Percentiles rank a stretch among this genome's conserved stretches.
Evolutionary conservation across 2,888 invertebrate species (phyloP).

Genomic region (Acanthacorydalis orientalis): DNA sequence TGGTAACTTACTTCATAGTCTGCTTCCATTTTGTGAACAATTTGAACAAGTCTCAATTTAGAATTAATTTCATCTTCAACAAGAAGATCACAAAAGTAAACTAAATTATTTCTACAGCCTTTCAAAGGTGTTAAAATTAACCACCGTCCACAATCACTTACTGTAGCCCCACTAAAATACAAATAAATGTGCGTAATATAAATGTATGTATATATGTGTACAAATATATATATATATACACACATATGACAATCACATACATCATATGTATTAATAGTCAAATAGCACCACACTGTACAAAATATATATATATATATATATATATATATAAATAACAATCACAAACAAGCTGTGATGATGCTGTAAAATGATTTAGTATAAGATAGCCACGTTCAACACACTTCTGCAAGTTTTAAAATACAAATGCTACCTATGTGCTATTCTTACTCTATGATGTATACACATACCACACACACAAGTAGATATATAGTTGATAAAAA

Average conservation of each 20-base stretch:
- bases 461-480: too few relatives aligned
- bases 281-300: too few relatives aligned
- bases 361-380: too few relatives aligned
- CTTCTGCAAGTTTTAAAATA: too few relatives aligned
- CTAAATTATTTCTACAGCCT: slow-evolving; percentile 81
- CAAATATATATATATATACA: too few relatives aligned
- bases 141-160: slow-evolving; percentile 85
- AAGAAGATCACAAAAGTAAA: slow-evolving; percentile 69
- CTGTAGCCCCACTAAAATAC: slow-evolving; percentile 53
- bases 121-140: slow-evolving; percentile 67
- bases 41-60: slow-evolving; percentile 52
- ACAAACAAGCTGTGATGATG: too few relatives aligned
- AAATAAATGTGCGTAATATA: slow-evolving; percentile 6
- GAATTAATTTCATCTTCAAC: slow-evolving; percentile 42
- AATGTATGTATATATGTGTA: neutral
- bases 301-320: too few relatives aligned
- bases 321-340: too few relatives aligned
- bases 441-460: neutral
- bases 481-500: slow-evolving; percentile 6
- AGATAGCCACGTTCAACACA: too few relatives aligned
- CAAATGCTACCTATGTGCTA: neutral
- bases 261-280: neutral
- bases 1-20: slow-evolving; percentile 62
- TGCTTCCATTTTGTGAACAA: slow-evolving; percentile 80
- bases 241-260: too few relatives aligned